Base-by-base conservation (phyloP, 2,888 invertebrate genomes). In the Hirudinaria manillensis region DNA sequence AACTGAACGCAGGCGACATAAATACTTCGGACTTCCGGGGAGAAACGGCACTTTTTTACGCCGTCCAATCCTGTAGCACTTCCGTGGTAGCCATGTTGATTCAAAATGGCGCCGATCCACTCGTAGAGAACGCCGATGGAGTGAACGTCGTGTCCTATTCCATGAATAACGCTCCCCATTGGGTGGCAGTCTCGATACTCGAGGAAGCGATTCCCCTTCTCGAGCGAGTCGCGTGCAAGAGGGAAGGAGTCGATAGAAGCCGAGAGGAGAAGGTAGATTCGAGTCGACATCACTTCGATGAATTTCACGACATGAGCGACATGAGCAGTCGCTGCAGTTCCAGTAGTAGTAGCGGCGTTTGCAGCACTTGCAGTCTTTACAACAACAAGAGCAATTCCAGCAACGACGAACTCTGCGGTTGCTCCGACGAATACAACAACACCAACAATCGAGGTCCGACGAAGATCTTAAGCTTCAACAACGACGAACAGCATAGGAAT, bases 1-100 rank as follows among this genome's bases (percentile, higher is more conserved):
- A 68, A 10, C 68, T 68, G 29, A 34, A 32, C 36, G 16, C 36
- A 13, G 36, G 68, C 29, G 36, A 68, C 68, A 72, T 79, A 71
- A 78, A 79, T 56, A 71, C 75, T 16, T 24, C n/a, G 68, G 80
- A 80, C 73, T 51, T 27, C 13, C 56, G 76, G 36, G 80, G 80
- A 16, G 80, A 80, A 65, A 80, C 79, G 66, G 78, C 78, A 19
- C 75, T 80, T 19, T 80, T 80, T 71, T 80, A 80, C 68, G 79
- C 78, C 53, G 73, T 76, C 21, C 72, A 78, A 56, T 77, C 77
- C 1, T 56, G 74, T 27, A 55, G 72, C 21, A 61, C 77, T 34
- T 65, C 36, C 32, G 72, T 80, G n/a, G 73, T 78, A 6, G 55
- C 65, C n/a, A 66, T 72, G 27, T 67, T 79, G 32, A 27, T 79